phyloP scores from a whole-genome alignment of 2,797 vertebrate genomes.

The Girardinus metallicus region DNA sequence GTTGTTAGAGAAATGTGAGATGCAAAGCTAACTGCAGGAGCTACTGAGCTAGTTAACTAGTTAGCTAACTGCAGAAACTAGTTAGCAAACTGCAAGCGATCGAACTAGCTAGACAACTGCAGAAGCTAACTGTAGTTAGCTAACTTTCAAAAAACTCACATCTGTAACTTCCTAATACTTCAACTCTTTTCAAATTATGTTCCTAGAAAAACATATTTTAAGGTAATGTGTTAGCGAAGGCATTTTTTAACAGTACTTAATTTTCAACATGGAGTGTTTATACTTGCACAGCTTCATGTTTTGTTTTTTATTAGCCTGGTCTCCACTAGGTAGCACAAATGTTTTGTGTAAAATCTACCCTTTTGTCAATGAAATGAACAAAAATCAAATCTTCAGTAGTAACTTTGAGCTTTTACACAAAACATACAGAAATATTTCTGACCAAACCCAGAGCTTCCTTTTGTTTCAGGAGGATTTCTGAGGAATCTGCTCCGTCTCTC shows the following conservation, averaged over 20 bases:
- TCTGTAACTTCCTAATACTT: constrained; percentile 10
- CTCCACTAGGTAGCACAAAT: constrained; percentile 38
- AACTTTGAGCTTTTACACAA: not conserved
- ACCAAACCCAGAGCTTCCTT: not conserved
- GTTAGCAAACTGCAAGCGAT: too few relatives aligned
- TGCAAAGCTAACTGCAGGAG: constrained; percentile 15
- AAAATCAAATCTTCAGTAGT: not conserved
- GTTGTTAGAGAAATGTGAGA: constrained; percentile 8
- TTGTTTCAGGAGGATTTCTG: not conserved
- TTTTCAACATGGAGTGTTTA: constrained; percentile 25
- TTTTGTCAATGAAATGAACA: not conserved
- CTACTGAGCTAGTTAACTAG: too few relatives aligned
- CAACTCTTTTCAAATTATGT: not conserved
- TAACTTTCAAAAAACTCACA: constrained; percentile 12
- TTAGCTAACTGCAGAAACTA: too few relatives aligned
- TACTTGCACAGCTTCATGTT: constrained; percentile 19
- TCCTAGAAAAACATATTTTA: not conserved
- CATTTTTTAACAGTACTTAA: constrained; percentile 35
- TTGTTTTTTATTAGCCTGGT: constrained; percentile 10
- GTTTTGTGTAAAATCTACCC: not conserved
- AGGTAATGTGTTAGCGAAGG: not conserved
- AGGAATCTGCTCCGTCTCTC: constrained; percentile 5
- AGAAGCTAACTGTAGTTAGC: too few relatives aligned
- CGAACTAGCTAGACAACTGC: too few relatives aligned
- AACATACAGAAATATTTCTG: not conserved